Evolutionary conservation across 2,888 invertebrate species (phyloP).

Genomic region (Drosophila dives): DNA sequence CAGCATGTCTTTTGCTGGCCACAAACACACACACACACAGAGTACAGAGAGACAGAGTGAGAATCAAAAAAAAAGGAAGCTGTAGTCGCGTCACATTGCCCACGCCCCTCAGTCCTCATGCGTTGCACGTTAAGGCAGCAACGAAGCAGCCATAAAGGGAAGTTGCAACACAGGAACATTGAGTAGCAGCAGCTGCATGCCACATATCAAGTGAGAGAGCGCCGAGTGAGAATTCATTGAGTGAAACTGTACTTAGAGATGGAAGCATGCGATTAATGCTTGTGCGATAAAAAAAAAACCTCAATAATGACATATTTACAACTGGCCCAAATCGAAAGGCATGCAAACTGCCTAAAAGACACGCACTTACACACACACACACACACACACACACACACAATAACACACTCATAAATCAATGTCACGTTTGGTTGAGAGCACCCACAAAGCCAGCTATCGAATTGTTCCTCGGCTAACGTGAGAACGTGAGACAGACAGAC

Average conservation of each 20-base stretch:
- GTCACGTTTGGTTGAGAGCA: constrained; percentile 33
- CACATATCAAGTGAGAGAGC: constrained; percentile 5
- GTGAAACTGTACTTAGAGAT: background rate
- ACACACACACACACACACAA: constrained; percentile 16
- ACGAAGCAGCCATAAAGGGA: constrained; percentile 54
- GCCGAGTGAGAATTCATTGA: constrained; percentile 10
- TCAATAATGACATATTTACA: constrained; percentile 2
- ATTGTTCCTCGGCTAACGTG: constrained; percentile 39
- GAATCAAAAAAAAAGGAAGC: constrained; percentile 48
- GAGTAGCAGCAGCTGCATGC: constrained; percentile 40
- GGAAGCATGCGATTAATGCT: background rate
- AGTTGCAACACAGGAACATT: constrained; percentile 43
- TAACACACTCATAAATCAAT: constrained; percentile 58
- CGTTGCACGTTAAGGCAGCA: constrained; percentile 46
- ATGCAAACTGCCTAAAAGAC: constrained; percentile 33
- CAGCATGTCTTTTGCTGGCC: background rate
- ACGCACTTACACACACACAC: constrained; percentile 16
- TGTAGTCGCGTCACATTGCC: constrained; percentile 33
- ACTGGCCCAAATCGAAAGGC: constrained; percentile 24
- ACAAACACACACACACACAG: constrained; percentile 6
- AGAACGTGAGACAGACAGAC: constrained; percentile 37
- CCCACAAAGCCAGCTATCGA: constrained; percentile 38
- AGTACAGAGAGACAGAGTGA: background rate
- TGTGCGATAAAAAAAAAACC: background rate
- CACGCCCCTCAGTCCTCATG: constrained; percentile 2